Conservation (phyloP, 1,140 invertebrate genomes). For the Neodiprion lecontei region DNA sequence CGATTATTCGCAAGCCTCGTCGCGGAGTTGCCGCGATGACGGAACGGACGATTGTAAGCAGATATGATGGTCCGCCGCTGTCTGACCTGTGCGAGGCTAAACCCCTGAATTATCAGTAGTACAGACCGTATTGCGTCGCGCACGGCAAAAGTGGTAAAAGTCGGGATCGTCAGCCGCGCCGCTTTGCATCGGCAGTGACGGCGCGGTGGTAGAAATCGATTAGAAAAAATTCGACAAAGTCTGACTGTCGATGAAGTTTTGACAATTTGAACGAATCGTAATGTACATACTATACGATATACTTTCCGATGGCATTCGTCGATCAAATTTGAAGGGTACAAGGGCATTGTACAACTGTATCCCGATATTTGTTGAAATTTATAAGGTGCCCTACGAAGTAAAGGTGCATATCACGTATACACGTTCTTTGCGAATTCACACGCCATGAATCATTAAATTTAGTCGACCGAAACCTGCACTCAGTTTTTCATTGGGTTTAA, state of each 20-base stretch:
- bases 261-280: background rate
- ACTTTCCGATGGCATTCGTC: no score
- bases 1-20: no score
- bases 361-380: background rate
- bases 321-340: background rate
- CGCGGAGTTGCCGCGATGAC: no score
- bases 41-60: no score
- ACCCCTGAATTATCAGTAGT: conserved; percentile 2
- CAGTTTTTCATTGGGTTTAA: background rate
- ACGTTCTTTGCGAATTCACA: background rate
- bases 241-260: background rate
- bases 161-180: background rate
- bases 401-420: background rate
- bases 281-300: no score
- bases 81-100: background rate
- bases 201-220: background rate
- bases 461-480: background rate
- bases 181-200: background rate
- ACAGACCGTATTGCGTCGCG: background rate
- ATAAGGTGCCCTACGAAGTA: background rate
- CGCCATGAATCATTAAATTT: no score
- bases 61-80: background rate
- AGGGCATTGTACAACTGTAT: no score
- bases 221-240: background rate
- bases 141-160: background rate